These are phyloP conservation scores for Orthochromis malagaraziensis DNA, from an alignment of 2,113 vertebrate species.

Conservation along the genomic window DNA sequence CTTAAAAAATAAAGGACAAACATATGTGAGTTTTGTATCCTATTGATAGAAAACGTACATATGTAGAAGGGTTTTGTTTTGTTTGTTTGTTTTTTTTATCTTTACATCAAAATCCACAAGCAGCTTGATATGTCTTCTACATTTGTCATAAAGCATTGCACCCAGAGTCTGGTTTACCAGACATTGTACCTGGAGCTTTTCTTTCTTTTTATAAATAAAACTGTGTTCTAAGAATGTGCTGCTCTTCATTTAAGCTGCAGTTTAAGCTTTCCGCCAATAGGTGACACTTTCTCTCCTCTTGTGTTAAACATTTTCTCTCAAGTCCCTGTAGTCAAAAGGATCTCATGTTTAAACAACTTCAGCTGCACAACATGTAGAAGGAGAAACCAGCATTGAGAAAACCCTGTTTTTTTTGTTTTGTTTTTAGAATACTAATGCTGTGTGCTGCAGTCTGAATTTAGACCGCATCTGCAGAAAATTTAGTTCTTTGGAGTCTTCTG, in stretches of 20 bases:
- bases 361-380: not conserved
- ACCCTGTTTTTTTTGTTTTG: not conserved
- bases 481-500: not conserved
- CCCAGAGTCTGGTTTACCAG: conserved; percentile 85
- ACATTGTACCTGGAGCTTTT: conserved; percentile 89
- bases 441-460: not conserved
- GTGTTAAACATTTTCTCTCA: not conserved
- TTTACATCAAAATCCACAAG: not conserved
- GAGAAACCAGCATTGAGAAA: not conserved
- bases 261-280: not conserved
- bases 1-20: not conserved
- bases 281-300: not conserved
- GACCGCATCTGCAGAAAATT: not conserved
- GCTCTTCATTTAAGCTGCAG: not conserved
- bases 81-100: rapidly evolving
- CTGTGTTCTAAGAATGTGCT: not conserved
- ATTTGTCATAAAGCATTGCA: conserved; percentile 79
- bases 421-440: not conserved
- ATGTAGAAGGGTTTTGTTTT: not conserved
- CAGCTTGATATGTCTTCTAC: not conserved
- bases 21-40: not conserved
- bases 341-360: not conserved
- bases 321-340: not conserved
- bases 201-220: conserved; percentile 66
- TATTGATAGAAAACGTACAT: not conserved